These are phyloP conservation scores for Columbina picui DNA, from an alignment of 2,113 vertebrate species.

Conservation along the genomic window DNA sequence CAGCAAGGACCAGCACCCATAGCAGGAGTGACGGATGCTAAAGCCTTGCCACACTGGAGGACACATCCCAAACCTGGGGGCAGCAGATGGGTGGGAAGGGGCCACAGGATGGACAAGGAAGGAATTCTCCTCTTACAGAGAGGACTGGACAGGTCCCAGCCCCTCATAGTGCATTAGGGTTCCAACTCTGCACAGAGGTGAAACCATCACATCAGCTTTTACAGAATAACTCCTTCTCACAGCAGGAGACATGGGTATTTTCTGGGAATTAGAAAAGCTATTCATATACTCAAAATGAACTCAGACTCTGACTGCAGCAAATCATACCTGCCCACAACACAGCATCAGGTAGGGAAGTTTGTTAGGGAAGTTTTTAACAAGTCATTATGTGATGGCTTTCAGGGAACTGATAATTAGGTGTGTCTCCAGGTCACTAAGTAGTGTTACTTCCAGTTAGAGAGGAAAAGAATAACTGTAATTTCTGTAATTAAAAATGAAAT, in stretches of 20 bases:
- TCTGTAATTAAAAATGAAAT: conserved; percentile 6
- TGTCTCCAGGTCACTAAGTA: background rate
- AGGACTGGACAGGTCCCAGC: background rate
- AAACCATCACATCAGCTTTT: background rate
- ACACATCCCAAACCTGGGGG: background rate
- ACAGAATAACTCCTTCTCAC: background rate
- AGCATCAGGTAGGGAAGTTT: background rate
- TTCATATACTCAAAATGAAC: background rate
- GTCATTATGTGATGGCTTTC: conserved; percentile 17
- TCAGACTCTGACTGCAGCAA: background rate
- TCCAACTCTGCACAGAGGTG: background rate
- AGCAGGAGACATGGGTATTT: background rate
- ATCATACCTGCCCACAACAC: background rate
- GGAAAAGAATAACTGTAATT: background rate
- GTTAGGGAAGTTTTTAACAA: background rate
- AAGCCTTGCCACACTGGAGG: background rate
- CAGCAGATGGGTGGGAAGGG: background rate
- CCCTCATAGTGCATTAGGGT: no score
- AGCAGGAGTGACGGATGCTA: background rate
- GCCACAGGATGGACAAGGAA: background rate
- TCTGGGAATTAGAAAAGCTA: background rate
- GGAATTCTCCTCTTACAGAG: background rate
- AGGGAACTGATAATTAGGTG: conserved; percentile 23
- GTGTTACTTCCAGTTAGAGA: background rate
- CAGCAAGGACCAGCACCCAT: background rate